Evolutionary conservation across 2,888 invertebrate genomes (phyloP).

Genomic region (Lasioglossum vierecki): DNA sequence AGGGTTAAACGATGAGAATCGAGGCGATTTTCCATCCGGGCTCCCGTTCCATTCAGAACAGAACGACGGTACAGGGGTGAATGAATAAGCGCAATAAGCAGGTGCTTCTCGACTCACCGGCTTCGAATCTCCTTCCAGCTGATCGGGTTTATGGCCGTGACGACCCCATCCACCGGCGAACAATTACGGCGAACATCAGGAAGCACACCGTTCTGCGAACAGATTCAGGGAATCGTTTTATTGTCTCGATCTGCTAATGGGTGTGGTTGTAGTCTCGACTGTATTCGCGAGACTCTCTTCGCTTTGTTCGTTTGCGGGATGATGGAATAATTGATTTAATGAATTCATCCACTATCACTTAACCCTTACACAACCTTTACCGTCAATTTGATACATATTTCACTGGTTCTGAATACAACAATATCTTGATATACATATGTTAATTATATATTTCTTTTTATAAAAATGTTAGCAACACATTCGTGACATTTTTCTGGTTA

Average conservation of each 20-base stretch:
- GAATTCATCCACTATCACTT: neutral
- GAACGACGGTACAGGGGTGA: conserved; percentile 35
- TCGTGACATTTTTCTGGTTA: neutral
- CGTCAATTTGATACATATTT: neutral
- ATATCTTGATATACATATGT: neutral
- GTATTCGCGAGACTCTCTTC: neutral
- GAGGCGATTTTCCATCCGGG: conserved; percentile 2
- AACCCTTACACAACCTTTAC: neutral
- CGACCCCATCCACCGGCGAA: conserved; percentile 81
- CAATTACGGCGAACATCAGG: conserved; percentile 80
- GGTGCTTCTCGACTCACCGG: conserved; percentile 77
- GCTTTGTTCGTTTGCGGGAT: neutral
- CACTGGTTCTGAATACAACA: neutral
- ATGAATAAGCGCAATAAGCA: conserved; percentile 68
- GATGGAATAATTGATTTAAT: neutral
- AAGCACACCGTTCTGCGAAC: conserved; percentile 76
- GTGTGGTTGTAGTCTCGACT: neutral
- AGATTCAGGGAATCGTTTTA: conserved; percentile 51
- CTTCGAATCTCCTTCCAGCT: conserved; percentile 80
- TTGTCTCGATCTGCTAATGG: conserved; percentile 25
- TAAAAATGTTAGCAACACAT: neutral
- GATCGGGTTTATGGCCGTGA: conserved; percentile 81
- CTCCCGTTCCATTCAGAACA: conserved; percentile 22
- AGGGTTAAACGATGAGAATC: neutral
- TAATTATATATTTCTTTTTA: neutral